These are phyloP conservation scores for Standfussiana lucernea DNA, from an alignment of 2,888 invertebrate species.

Conservation along the genomic window DNA sequence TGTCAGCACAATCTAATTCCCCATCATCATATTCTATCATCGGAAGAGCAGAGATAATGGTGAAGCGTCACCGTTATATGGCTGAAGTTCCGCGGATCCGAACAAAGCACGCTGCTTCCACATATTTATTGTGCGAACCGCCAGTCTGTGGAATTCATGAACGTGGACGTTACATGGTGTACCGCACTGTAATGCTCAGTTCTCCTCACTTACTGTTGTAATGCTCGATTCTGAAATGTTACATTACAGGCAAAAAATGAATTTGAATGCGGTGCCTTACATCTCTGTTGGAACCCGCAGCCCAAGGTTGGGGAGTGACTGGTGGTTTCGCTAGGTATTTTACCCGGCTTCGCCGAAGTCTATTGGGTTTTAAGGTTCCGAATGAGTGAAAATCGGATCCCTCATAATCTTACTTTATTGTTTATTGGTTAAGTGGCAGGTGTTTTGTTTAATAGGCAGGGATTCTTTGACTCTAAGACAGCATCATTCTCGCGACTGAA, in stretches of 20 bases:
- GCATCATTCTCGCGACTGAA: not conserved
- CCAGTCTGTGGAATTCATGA: too few species aligned
- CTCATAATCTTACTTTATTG: not conserved
- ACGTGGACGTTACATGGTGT: too few species aligned
- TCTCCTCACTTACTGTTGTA: too few species aligned
- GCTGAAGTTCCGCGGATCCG: too few species aligned
- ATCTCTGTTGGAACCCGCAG: not conserved
- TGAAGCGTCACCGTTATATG: too few species aligned
- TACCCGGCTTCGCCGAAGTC: rapidly evolving
- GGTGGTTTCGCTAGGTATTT: not conserved
- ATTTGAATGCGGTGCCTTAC: too few species aligned
- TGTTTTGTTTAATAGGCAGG: not conserved
- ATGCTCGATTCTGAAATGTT: not conserved
- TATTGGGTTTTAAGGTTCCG: not conserved
- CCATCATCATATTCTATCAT: too few species aligned
- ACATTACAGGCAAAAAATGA: not conserved
- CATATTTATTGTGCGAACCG: too few species aligned
- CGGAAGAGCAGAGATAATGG: too few species aligned
- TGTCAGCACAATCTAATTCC: too few species aligned
- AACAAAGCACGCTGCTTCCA: too few species aligned
- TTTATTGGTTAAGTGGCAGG: not conserved
- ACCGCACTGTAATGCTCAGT: too few species aligned
- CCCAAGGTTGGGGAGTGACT: constrained; percentile 1
- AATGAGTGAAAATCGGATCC: not conserved
- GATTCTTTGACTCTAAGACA: not conserved